Percentiles rank a stretch among this genome's conserved stretches.
Evolutionary conservation across 1,140 invertebrate species (phyloP).

Genomic region (Holcopasites calliopsidis): DNA sequence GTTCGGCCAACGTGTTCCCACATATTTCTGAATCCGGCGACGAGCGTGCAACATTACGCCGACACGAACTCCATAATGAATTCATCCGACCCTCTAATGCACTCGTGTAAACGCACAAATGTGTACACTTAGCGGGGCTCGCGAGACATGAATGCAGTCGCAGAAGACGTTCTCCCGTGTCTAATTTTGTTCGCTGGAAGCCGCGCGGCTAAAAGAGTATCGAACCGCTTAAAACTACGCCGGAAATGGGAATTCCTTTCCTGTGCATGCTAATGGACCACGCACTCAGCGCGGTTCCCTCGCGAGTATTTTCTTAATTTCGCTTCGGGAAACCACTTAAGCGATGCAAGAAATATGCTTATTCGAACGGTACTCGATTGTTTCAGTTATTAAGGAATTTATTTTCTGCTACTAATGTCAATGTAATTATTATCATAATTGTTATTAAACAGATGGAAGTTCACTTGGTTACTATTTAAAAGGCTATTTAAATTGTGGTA

Average conservation of each 20-base stretch:
- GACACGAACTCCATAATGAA: background rate
- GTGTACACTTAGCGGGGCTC: constrained; percentile 12
- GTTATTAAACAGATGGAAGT: too few relatives aligned
- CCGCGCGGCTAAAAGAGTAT: constrained; percentile 34
- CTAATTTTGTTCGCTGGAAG: constrained; percentile 32
- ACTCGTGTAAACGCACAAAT: constrained; percentile 20
- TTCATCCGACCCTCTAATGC: constrained; percentile 21
- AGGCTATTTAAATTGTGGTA: too few relatives aligned
- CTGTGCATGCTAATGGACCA: constrained; percentile 33
- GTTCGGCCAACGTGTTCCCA: background rate
- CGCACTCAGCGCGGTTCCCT: constrained; percentile 13
- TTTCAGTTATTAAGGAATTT: too few relatives aligned
- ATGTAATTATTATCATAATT: too few relatives aligned
- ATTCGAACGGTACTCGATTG: background rate
- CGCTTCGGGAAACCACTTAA: constrained; percentile 7
- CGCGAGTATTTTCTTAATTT: background rate
- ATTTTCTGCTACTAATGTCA: too few relatives aligned
- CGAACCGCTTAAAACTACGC: constrained; percentile 45
- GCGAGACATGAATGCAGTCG: constrained; percentile 16
- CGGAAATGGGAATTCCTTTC: constrained; percentile 45
- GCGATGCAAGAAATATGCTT: background rate
- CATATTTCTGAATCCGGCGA: background rate
- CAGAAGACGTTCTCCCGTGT: constrained; percentile 26
- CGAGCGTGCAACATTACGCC: background rate
- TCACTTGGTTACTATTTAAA: too few relatives aligned